phyloP scores from a whole-genome alignment of 1,140 invertebrate species.

The Drosophila tristis region DNA sequence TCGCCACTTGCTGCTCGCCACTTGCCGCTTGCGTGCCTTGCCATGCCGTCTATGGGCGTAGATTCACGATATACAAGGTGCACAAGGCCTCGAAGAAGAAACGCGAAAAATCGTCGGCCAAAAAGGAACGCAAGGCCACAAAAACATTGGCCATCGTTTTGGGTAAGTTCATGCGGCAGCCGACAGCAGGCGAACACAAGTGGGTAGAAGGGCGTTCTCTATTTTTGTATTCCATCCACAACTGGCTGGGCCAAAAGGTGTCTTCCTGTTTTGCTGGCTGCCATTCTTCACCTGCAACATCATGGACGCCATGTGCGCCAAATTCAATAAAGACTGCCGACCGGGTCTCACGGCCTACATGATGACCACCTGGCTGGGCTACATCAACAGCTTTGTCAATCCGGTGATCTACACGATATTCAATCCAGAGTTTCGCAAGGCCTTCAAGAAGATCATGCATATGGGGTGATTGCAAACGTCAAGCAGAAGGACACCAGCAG shows the following conservation, averaged over 20 bases:
- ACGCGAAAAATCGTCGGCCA: constrained; percentile 96
- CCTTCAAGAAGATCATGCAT: constrained; percentile 97
- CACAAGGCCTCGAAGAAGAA: constrained; percentile 98
- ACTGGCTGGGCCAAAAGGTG: constrained; percentile 69
- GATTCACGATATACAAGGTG: constrained; percentile 96
- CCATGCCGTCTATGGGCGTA: constrained; percentile 40
- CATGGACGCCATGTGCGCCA: constrained; percentile 96
- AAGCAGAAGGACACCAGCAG: not conserved
- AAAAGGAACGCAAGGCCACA: constrained; percentile 99
- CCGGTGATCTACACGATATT: constrained; percentile 99
- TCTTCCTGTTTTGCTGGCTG: constrained; percentile 99
- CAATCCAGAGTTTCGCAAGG: constrained; percentile 99
- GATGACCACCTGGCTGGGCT: constrained; percentile 98
- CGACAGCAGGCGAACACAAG: not conserved
- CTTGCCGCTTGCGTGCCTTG: constrained; percentile 40
- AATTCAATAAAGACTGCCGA: constrained; percentile 91
- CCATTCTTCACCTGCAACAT: constrained; percentile 99
- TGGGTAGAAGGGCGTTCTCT: too few species aligned
- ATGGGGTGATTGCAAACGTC: constrained; percentile 84
- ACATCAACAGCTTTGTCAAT: constrained; percentile 99
- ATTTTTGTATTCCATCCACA: too few species aligned
- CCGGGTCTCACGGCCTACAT: constrained; percentile 96
- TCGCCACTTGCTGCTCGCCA: constrained; percentile 1
- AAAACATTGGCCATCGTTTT: constrained; percentile 99
- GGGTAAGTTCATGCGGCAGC: constrained; percentile 88